Base-by-base conservation (phyloP, 2,797 vertebrate species). In the Benthosema pterotum region DNA sequence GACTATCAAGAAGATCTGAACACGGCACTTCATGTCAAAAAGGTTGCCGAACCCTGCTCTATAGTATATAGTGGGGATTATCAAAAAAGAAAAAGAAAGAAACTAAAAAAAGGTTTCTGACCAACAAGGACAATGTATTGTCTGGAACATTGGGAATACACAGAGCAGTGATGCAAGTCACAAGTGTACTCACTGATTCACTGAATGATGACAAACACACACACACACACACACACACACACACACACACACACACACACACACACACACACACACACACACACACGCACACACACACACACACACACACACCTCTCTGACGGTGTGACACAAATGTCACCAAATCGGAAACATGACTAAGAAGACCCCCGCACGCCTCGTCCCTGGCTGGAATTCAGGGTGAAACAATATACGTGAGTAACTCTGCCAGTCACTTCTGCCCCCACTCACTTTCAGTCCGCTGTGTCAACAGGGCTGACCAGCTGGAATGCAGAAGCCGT, bases 401-500 rank as follows among this genome's bases (percentile, higher is more conserved):
- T 80, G 71, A 85, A 79, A 88, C 77, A 82, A 82, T 74, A 81
- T 67, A 65, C 57, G 32, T 38, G 70, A 79, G 76, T 59, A 57
- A 71, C 62, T 66, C 51, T 59, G 62, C 60, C 67, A 68, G 67
- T 83, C 77, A 57, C 72, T 71, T 42, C 47, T 69, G 64, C 71
- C 83, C 63, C 72, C 74, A 51, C 74, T 86, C 84, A 82, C 84
- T 87, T 81, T 84, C 74, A 76, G 77, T 80, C 72, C 77, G 78
- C 84, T 88, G 63, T 84, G 84, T 91, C 88, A 91, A 90, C 87
- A 88, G 58, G 53, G 50, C 75, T 14, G 18, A 58, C 59, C 62
- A 72, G 82, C 63, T 84, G 86, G 88, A 92, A 93, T 90, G 88
- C 69, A 78, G 71, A 63, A 83, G 72, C 56, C 71, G 69, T 73